These are phyloP conservation scores for Danio aesculapii DNA, from an alignment of 2,797 vertebrate genomes.

Conservation along the genomic window DNA sequence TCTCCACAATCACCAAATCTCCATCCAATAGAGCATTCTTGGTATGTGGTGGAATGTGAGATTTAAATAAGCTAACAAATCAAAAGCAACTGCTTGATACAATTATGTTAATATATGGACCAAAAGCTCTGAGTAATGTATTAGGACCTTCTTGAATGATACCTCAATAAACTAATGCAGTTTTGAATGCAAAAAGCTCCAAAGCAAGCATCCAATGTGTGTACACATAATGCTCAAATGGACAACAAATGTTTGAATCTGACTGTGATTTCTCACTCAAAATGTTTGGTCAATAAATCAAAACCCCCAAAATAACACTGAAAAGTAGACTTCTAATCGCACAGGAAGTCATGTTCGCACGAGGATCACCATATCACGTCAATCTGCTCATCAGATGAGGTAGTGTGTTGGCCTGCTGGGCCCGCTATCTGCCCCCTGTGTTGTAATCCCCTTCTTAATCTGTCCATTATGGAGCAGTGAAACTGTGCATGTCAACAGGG, in stretches of 20 bases:
- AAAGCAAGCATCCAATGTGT: too few species aligned
- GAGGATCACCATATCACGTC: conserved; percentile 18
- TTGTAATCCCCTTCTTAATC: conserved; percentile 80
- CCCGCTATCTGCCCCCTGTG: conserved; percentile 68
- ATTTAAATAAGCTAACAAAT: too few species aligned
- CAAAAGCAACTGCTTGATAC: too few species aligned
- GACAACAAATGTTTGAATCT: not conserved
- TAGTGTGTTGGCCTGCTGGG: conserved; percentile 60
- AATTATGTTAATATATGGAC: too few species aligned
- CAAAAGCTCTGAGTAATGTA: too few species aligned
- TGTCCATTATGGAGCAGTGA: conserved; percentile 77
- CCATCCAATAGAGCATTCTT: too few species aligned
- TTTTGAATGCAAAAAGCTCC: too few species aligned
- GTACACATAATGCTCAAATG: not conserved
- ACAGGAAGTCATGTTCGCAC: conserved; percentile 24
- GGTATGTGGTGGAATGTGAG: too few species aligned
- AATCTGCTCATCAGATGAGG: conserved; percentile 59
- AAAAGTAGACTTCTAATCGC: not conserved
- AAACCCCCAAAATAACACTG: not conserved
- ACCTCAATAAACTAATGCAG: too few species aligned
- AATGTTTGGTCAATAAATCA: conserved; percentile 11
- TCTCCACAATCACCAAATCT: too few species aligned
- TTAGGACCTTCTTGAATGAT: too few species aligned
- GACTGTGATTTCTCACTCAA: not conserved
- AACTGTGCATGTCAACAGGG: conserved; percentile 73